These are phyloP conservation scores for Orcinus orca DNA, from an alignment of 2,113 vertebrate species.

Conservation along the genomic window DNA sequence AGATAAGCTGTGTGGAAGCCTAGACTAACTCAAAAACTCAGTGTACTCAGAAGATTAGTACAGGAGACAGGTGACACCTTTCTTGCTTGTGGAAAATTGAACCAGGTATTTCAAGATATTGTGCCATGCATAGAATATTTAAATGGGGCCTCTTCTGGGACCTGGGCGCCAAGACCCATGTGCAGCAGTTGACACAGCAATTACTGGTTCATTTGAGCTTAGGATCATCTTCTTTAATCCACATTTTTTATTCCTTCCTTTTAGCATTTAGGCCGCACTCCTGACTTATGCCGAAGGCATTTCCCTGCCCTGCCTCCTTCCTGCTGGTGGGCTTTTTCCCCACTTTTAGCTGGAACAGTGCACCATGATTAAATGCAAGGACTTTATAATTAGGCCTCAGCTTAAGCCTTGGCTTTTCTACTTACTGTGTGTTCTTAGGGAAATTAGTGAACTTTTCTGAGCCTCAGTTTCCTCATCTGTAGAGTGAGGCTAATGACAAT, in stretches of 20 bases:
- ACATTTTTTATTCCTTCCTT: neutral
- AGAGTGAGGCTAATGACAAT: neutral
- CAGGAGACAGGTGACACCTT: neutral
- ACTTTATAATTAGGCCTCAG: neutral
- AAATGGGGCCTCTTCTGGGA: neutral
- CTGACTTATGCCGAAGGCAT: neutral
- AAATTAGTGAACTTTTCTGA: neutral
- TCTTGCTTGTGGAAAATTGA: neutral
- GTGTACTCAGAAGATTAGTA: neutral
- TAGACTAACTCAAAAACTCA: constrained; percentile 28
- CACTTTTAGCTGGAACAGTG: neutral
- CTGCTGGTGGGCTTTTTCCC: neutral
- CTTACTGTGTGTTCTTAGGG: neutral
- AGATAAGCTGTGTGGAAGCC: constrained; percentile 47
- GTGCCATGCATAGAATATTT: neutral
- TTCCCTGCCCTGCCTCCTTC: neutral
- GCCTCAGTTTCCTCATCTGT: neutral
- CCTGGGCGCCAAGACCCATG: neutral
- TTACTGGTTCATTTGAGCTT: neutral
- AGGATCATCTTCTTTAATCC: neutral
- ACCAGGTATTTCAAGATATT: neutral
- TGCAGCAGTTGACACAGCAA: neutral
- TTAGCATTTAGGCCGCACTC: neutral
- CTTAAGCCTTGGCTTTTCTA: neutral
- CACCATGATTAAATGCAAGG: neutral